A percentile compares a stretch with the other conserved stretches of the same genome.
Conservation (phyloP, 92 coral and sea anemone species). For the Pocillopora meandrina region DNA sequence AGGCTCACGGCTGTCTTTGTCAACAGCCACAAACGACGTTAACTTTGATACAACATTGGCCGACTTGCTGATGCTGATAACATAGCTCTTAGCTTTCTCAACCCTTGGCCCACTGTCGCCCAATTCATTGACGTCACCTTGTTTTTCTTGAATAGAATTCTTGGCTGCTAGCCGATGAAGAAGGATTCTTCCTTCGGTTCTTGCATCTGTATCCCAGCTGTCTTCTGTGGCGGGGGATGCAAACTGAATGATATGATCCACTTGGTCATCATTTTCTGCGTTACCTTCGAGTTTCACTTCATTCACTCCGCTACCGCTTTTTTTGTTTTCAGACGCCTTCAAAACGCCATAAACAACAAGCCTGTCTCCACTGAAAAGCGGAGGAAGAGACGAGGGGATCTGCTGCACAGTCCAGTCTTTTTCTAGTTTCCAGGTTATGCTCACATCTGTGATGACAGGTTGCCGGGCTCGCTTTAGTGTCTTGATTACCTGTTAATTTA, state of each 20-base stretch:
- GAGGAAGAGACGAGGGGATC: neutral
- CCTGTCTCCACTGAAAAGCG: neutral
- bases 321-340: no score
- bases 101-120: neutral
- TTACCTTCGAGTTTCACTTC: neutral
- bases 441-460: constrained; percentile 72
- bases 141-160: constrained; percentile 62
- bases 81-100: constrained; percentile 23
- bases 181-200: constrained; percentile 11
- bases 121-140: constrained; percentile 32
- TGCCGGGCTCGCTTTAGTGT: constrained; percentile 82
- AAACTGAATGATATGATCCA: constrained; percentile 40
- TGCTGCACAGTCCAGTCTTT: constrained; percentile 51
- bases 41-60: constrained; percentile 74
- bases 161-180: constrained; percentile 82
- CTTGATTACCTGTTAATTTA: constrained; percentile 67
- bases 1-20: constrained; percentile 59
- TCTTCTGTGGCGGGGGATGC: constrained; percentile 15
- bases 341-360: neutral
- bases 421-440: constrained; percentile 68
- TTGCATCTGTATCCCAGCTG: constrained; percentile 7
- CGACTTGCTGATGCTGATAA: constrained; percentile 68
- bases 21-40: constrained; percentile 86
- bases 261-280: neutral
- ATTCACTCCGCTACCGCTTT: no score